Evolutionary conservation across 2,113 vertebrate genomes (phyloP).

Genomic region (Heterochromis multidens): DNA sequence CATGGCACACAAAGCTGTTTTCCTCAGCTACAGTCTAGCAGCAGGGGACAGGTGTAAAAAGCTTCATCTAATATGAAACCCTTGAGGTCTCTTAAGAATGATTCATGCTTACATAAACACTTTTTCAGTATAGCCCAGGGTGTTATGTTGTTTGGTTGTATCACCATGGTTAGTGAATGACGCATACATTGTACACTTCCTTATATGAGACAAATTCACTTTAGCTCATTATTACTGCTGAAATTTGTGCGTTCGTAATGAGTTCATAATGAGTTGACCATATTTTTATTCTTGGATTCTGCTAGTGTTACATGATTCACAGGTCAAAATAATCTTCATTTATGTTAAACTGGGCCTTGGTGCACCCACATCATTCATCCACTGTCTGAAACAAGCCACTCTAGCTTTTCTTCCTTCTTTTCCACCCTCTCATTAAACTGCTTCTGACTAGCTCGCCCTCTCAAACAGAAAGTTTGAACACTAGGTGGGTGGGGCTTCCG

Average conservation of each 20-base stretch:
- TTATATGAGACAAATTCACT: constrained; percentile 7
- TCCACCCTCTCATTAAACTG: neutral
- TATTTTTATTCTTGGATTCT: too few species aligned
- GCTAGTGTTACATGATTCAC: too few species aligned
- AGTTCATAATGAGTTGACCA: neutral
- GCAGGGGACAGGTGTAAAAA: constrained; percentile 54
- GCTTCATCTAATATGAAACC: constrained; percentile 35
- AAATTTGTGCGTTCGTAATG: neutral
- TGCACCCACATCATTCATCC: too few species aligned
- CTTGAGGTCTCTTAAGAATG: constrained; percentile 36
- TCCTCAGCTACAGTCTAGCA: constrained; percentile 12
- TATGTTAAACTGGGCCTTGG: too few species aligned
- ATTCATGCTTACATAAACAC: constrained; percentile 40
- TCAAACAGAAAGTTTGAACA: neutral
- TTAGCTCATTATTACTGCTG: neutral
- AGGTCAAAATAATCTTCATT: too few species aligned
- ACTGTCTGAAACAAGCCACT: too few species aligned
- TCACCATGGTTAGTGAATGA: constrained; percentile 36
- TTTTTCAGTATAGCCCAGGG: constrained; percentile 9
- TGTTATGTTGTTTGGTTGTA: constrained; percentile 25
- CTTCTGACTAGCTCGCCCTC: neutral
- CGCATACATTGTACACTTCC: neutral
- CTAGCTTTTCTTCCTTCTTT: neutral
- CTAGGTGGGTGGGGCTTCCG: neutral
- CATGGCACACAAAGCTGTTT: constrained; percentile 26